These are phyloP conservation scores for Lophius americanus DNA, from an alignment of 2,797 vertebrate species.

Conservation along the genomic window DNA sequence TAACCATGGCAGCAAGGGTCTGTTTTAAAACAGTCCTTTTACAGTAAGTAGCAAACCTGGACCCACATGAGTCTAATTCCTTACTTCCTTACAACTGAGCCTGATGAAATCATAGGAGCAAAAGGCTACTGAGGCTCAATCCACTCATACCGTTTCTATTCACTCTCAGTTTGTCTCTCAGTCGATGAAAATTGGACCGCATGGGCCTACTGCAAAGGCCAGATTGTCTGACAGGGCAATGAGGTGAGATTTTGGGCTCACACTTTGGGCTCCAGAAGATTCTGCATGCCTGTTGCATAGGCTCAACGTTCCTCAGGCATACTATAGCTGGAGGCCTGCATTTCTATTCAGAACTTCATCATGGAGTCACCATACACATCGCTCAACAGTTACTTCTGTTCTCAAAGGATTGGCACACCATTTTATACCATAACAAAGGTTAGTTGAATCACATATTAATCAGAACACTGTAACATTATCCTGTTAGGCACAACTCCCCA, in stretches of 20 bases:
- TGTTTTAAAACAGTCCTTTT: slow-evolving; percentile 42
- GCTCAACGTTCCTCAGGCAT: slow-evolving; percentile 34
- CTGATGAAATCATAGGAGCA: slow-evolving; percentile 32
- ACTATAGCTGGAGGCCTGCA: slow-evolving; percentile 38
- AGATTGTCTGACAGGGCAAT: slow-evolving; percentile 59
- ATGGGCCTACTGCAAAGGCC: slow-evolving; percentile 32
- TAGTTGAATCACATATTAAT: slow-evolving; percentile 14
- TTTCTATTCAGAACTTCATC: slow-evolving; percentile 47
- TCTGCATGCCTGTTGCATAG: slow-evolving; percentile 44
- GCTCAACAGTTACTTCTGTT: slow-evolving; percentile 28
- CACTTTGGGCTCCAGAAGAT: slow-evolving; percentile 48
- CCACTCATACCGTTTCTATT: slow-evolving; percentile 26
- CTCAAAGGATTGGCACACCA: slow-evolving; percentile 33
- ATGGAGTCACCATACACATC: slow-evolving; percentile 43
- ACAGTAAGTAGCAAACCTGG: slow-evolving; percentile 37
- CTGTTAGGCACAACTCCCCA: no score
- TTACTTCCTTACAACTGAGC: slow-evolving; percentile 27
- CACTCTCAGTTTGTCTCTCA: slow-evolving; percentile 42
- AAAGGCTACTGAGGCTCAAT: slow-evolving; percentile 45
- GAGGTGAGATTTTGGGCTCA: slow-evolving; percentile 66
- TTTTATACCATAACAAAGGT: slow-evolving; percentile 12
- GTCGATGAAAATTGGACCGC: slow-evolving; percentile 45
- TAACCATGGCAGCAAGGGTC: slow-evolving; percentile 16
- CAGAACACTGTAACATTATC: not conserved
- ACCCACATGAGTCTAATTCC: slow-evolving; percentile 16